phyloP scores from a whole-genome alignment of 2,113 vertebrate genomes.

The Dolichallabes microphthalmus region DNA sequence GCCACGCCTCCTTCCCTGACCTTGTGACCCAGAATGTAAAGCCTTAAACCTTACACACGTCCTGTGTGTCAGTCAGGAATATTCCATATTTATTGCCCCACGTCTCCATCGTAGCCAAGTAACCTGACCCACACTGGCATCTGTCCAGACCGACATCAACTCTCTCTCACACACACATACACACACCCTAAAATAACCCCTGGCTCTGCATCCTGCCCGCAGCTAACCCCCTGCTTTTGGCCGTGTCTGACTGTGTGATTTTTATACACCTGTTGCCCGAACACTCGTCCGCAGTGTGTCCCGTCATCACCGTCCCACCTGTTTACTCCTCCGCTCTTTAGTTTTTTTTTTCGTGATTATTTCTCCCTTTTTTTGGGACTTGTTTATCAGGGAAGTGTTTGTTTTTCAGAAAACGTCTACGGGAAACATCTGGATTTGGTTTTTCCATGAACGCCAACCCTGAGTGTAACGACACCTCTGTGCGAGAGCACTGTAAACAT shows the following conservation, averaged over 20 bases:
- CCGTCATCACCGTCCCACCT: neutral
- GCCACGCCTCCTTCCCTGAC: neutral
- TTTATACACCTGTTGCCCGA: neutral
- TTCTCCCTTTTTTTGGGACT: too few species aligned
- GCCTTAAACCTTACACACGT: neutral
- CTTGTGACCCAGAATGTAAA: neutral
- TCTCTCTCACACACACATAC: constrained; percentile 21
- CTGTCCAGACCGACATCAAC: neutral
- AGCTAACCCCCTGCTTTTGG: neutral
- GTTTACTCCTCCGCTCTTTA: neutral
- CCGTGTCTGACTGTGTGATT: neutral
- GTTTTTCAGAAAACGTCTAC: neutral
- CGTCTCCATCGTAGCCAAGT: constrained; percentile 30
- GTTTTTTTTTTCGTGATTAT: neutral
- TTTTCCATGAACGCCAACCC: too few species aligned
- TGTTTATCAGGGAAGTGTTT: too few species aligned
- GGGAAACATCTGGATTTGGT: neutral
- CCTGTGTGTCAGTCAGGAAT: too few species aligned
- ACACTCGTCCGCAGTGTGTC: neutral
- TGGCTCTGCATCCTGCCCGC: neutral
- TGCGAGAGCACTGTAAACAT: neutral
- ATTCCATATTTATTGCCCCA: neutral
- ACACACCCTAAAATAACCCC: constrained; percentile 56
- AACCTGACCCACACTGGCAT: constrained; percentile 54
- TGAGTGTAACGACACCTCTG: neutral